phyloP scores from a whole-genome alignment of 2,888 invertebrate species.

The Cistogaster globosa region DNA sequence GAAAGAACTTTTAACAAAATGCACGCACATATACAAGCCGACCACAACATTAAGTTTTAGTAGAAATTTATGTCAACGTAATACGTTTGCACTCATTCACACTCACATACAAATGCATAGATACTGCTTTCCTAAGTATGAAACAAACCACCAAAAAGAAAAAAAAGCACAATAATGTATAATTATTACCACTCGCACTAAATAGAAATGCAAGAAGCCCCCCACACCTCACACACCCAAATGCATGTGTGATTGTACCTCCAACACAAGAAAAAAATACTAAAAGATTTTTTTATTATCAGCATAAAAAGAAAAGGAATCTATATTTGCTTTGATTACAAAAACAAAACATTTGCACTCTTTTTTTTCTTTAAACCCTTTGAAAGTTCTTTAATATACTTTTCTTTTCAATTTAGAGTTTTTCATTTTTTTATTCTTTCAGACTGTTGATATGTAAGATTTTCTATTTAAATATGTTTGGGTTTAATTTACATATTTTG shows the following conservation, averaged over 20 bases:
- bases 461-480: conserved; percentile 19
- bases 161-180: conserved; percentile 26
- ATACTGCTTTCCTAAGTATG: neutral
- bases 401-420: neutral
- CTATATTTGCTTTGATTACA: neutral
- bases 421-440: neutral
- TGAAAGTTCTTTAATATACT: neutral
- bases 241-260: neutral
- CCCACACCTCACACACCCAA: neutral
- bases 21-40: conserved; percentile 3
- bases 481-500: conserved; percentile 28
- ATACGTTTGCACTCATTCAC: conserved; percentile 11
- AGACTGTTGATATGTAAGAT: conserved; percentile 29
- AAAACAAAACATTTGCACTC: conserved; percentile 4
- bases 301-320: conserved; percentile 1
- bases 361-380: neutral
- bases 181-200: conserved; percentile 48
- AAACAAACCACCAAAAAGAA: conserved; percentile 14
- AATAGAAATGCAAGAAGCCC: neutral
- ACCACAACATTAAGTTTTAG: conserved; percentile 10
- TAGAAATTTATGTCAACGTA: conserved; percentile 55
- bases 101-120: neutral
- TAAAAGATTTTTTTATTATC: conserved; percentile 20
- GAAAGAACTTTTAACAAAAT: conserved; percentile 12
- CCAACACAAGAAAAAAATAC: neutral